Evolutionary conservation across 1,140 invertebrate species (phyloP), one percentile per base, ranked within the genome.

Genomic region (Calephelis nemesis): DNA sequence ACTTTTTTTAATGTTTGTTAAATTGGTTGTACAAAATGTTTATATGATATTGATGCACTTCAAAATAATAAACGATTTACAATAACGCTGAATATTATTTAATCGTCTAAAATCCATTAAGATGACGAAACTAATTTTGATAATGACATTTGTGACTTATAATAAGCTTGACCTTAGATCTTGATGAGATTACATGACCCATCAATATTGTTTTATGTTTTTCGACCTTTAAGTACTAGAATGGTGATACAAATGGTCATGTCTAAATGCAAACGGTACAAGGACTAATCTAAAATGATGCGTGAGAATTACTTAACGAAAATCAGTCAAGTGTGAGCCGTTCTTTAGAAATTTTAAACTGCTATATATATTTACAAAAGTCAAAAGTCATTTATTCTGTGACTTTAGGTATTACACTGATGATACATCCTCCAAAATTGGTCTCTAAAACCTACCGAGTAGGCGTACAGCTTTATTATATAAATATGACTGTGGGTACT

Each of bases 261-360:
- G 42, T 47, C 47, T 47, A 63, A 47, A 40, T 54, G n/a, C 64
- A 71, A 71, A 58, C 40, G 62, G 70, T 42, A 71, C 70, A 71
- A 71, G 70, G 70, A 67, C 65, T 42, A 45, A 63, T 64, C 45
- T 39, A 39, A 67, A 62, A 64, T 42, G 65, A 71, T 48, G 65
- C 62, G 62, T 60, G 63, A 54, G 62, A 65, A 60, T 48, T 64
- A 47, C 42, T 45, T 45, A 45, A 45, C 42, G 42, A 45, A 62
- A 30, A 62, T 39, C 30, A 40, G 58, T 12, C 19, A 40, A 62
- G 58, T 9, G 42, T 45, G 42, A 45, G 8, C 42, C 42, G 8
- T 7, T 4, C 42, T 45, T 45, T 30, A 30, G 30, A 30, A 30
- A 30, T 30, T 30, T 30, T 30, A 30, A 30, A 30, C 30, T 30